These are phyloP conservation scores for Cheilosia pagana DNA, from an alignment of 2,888 invertebrate genomes.

Conservation along the genomic window DNA sequence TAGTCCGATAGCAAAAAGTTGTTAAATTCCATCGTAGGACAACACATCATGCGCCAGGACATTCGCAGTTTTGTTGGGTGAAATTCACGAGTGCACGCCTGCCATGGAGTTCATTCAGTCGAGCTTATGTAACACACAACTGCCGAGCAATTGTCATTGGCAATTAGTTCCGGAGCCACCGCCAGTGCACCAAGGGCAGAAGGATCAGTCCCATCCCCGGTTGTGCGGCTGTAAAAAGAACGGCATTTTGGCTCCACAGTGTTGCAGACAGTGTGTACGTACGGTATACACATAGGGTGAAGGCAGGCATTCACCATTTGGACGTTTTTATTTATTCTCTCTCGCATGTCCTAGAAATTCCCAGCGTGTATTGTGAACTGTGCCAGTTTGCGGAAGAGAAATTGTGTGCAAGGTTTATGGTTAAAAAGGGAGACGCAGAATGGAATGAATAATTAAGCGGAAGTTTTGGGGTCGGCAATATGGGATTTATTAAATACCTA, in stretches of 20 bases:
- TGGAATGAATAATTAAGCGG: conserved; percentile 68
- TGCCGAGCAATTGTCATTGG: conserved; percentile 63
- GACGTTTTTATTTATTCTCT: conserved; percentile 47
- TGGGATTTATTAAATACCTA: conserved; percentile 50
- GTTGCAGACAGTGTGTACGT: conserved; percentile 20
- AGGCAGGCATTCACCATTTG: conserved; percentile 27
- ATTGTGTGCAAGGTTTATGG: conserved; percentile 39
- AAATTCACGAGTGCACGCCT: conserved; percentile 27
- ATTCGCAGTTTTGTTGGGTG: conserved; percentile 2
- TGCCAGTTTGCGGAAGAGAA: conserved; percentile 47
- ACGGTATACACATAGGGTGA: conserved; percentile 13
- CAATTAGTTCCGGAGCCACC: conserved; percentile 67
- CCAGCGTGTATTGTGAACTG: conserved; percentile 19
- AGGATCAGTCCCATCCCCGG: conserved; percentile 10
- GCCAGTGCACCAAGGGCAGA: conserved; percentile 53
- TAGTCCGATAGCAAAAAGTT: conserved; percentile 52
- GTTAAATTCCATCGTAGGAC: conserved; percentile 46
- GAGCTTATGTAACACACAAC: conserved; percentile 56
- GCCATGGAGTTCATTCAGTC: conserved; percentile 34
- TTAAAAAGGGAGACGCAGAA: conserved; percentile 15
- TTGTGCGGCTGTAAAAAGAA: conserved; percentile 27
- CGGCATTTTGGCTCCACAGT: conserved; percentile 42
- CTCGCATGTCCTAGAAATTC: conserved; percentile 58
- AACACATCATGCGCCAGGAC: conserved; percentile 17
- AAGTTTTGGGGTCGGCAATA: conserved; percentile 52